These are phyloP conservation scores for Sapayoa aenigma DNA, from an alignment of 2,113 vertebrate species.

Conservation along the genomic window DNA sequence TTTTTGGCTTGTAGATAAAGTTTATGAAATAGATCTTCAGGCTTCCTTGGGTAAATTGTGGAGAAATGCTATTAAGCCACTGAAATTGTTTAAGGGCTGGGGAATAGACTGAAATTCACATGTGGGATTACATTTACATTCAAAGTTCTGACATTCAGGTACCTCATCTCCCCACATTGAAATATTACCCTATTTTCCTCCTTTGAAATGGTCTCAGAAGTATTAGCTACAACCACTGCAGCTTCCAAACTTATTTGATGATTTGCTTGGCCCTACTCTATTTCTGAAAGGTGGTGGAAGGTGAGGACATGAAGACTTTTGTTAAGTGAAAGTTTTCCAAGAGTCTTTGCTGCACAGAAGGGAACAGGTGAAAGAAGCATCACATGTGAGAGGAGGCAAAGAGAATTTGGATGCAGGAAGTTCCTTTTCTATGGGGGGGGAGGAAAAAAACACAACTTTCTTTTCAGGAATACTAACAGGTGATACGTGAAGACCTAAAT, in stretches of 20 bases:
- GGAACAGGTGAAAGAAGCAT: neutral
- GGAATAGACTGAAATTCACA: neutral
- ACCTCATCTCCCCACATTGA: neutral
- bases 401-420: neutral
- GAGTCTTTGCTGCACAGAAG: neutral
- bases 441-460: neutral
- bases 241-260: neutral
- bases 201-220: neutral
- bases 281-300: neutral
- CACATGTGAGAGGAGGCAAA: rapidly evolving
- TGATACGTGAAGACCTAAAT: neutral
- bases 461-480: neutral
- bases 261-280: neutral
- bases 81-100: neutral
- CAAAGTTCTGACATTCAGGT: neutral
- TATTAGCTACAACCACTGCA: neutral
- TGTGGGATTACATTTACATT: neutral
- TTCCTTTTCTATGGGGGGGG: neutral
- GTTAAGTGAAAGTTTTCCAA: neutral
- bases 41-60: neutral
- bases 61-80: neutral
- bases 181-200: neutral
- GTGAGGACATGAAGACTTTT: neutral
- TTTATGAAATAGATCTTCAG: neutral
- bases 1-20: neutral